A percentile compares a stretch with the other conserved stretches of the same genome.
phyloP scores from a whole-genome alignment of 2,888 invertebrate genomes.

The Eristalis tenax region DNA sequence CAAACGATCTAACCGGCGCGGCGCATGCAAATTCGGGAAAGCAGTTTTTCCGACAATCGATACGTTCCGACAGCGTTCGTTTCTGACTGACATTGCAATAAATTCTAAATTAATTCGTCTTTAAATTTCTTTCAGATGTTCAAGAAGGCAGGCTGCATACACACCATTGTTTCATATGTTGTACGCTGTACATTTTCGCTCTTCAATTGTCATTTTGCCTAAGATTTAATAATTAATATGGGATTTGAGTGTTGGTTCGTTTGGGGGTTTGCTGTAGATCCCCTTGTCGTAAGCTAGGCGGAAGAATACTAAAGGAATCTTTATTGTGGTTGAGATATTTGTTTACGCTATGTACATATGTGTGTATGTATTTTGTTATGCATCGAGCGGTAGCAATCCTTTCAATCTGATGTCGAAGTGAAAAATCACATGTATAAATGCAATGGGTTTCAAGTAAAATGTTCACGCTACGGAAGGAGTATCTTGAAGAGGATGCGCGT shows the following conservation, averaged over 20 bases:
- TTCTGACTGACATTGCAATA: constrained; percentile 29
- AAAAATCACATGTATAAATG: constrained; percentile 63
- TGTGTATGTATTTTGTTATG: constrained; percentile 41
- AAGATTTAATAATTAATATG: constrained; percentile 62
- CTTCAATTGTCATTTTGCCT: constrained; percentile 57
- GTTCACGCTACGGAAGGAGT: constrained; percentile 28
- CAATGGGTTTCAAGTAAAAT: constrained; percentile 64
- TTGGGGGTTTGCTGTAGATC: constrained; percentile 42
- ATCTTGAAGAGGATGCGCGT: constrained; percentile 60
- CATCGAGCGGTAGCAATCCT: constrained; percentile 28
- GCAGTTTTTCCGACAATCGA: constrained; percentile 17
- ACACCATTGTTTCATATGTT: constrained; percentile 9
- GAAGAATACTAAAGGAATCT: constrained; percentile 64
- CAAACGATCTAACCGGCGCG: constrained; percentile 19
- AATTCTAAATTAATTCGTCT: constrained; percentile 48
- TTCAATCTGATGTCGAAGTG: constrained; percentile 34
- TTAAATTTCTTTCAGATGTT: constrained; percentile 37
- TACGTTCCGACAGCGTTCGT: constrained; percentile 34
- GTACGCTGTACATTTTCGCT: constrained; percentile 22
- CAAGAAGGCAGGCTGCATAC: constrained; percentile 3
- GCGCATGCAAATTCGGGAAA: neutral
- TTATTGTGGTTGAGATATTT: constrained; percentile 38
- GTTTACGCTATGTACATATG: constrained; percentile 54
- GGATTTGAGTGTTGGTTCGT: constrained; percentile 43
- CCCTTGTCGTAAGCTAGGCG: neutral